Evolutionary conservation across 2,113 vertebrate genomes (phyloP).

Genomic region (Gopherus evgoodei): DNA sequence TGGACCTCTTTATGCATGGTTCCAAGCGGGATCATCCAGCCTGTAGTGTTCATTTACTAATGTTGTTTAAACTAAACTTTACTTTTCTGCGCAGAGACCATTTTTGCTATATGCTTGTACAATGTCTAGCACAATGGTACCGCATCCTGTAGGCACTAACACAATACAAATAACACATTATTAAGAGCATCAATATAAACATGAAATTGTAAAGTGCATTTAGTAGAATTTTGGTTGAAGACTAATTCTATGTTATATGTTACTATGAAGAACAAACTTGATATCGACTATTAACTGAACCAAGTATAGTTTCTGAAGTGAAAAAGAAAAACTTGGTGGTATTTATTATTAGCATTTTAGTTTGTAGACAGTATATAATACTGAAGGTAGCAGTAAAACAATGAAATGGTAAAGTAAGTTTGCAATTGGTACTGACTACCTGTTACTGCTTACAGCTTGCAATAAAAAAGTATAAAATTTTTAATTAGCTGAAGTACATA

Average conservation of each 20-base stretch:
- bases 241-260: background rate
- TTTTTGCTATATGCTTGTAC: background rate
- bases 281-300: background rate
- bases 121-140: background rate
- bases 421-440: no score
- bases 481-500: no score
- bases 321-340: background rate
- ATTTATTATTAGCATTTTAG: background rate
- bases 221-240: background rate
- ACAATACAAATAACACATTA: background rate
- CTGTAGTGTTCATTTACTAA: background rate
- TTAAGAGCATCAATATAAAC: background rate
- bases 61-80: background rate
- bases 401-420: no score
- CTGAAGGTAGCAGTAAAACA: no score
- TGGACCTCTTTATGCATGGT: background rate
- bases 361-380: background rate
- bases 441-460: no score
- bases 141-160: no score
- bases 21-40: background rate
- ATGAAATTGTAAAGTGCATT: background rate
- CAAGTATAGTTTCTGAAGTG: background rate
- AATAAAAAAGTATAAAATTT: no score
- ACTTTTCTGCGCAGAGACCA: background rate
- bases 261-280: background rate